Percentiles rank a stretch among this genome's conserved stretches.
These are phyloP conservation scores for Chlamydotis undulata DNA, from an alignment of 2,113 vertebrate genomes.

Conservation along the genomic window DNA sequence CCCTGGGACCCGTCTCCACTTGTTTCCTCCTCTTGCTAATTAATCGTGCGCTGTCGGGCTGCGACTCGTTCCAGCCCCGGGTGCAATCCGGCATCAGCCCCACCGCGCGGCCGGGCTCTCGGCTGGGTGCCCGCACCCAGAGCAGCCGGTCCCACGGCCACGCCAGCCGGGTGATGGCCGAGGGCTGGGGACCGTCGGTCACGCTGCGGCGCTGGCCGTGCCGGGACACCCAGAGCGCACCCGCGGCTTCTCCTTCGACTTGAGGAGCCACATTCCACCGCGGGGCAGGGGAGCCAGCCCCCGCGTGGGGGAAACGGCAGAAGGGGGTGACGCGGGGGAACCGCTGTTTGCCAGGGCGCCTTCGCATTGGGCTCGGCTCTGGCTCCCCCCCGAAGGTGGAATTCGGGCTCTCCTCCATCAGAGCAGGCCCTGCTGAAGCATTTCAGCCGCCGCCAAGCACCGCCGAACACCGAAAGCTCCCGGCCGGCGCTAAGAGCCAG, in stretches of 20 bases:
- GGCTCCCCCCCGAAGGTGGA: background rate
- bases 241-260: background rate
- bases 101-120: background rate
- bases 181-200: background rate
- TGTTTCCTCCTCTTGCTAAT: background rate
- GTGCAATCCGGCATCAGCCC: background rate
- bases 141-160: background rate
- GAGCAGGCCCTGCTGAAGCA: background rate
- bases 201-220: accelerated
- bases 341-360: accelerated
- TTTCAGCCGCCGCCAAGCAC: background rate
- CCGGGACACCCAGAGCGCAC: background rate
- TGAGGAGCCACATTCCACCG: background rate
- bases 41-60: accelerated
- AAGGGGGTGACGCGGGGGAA: background rate
- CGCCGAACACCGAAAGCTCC: background rate
- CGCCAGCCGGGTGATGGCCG: background rate
- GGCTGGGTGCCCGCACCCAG: background rate
- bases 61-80: background rate
- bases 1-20: background rate
- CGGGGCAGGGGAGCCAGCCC: background rate
- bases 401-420: background rate
- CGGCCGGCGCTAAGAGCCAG: background rate
- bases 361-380: accelerated
- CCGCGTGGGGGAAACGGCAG: accelerated